These are phyloP conservation scores for Rhodophaea formosa DNA, from an alignment of 2,888 invertebrate species.

Conservation along the genomic window DNA sequence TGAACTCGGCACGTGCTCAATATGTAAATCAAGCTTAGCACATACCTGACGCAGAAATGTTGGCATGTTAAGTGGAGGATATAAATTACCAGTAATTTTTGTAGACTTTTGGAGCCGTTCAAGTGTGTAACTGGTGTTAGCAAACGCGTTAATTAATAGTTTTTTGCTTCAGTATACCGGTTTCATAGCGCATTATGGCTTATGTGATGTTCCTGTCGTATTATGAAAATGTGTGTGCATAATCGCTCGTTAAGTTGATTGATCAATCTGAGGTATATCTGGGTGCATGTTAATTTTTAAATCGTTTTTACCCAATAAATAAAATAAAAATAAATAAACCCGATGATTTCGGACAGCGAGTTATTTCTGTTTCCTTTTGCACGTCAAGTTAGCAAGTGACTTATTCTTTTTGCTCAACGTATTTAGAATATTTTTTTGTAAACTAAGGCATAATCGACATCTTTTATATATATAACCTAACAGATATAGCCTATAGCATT, in stretches of 20 bases:
- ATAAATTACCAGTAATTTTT: slow-evolving; percentile 13
- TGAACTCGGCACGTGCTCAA: neutral
- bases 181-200: neutral
- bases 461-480: too few relatives aligned
- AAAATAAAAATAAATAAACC: too few relatives aligned
- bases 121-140: slow-evolving; percentile 12
- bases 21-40: slow-evolving; percentile 6
- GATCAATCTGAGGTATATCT: neutral
- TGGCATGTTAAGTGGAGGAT: slow-evolving; percentile 9
- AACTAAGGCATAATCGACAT: too few relatives aligned
- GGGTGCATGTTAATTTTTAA: neutral
- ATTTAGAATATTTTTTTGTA: too few relatives aligned
- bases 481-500: too few relatives aligned
- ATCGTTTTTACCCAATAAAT: too few relatives aligned
- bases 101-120: slow-evolving; percentile 10
- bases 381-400: too few relatives aligned
- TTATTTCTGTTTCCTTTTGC: too few relatives aligned
- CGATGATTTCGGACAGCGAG: too few relatives aligned
- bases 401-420: too few relatives aligned
- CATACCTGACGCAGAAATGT: neutral
- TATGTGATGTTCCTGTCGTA: slow-evolving; percentile 12
- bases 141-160: slow-evolving; percentile 2
- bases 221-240: slow-evolving; percentile 7
- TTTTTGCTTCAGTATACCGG: slow-evolving; percentile 2
- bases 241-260: neutral